A percentile compares a stretch with the other conserved stretches of the same genome.
phyloP scores from a whole-genome alignment of 2,797 vertebrate genomes.

The Sebastes hopkinsi region DNA sequence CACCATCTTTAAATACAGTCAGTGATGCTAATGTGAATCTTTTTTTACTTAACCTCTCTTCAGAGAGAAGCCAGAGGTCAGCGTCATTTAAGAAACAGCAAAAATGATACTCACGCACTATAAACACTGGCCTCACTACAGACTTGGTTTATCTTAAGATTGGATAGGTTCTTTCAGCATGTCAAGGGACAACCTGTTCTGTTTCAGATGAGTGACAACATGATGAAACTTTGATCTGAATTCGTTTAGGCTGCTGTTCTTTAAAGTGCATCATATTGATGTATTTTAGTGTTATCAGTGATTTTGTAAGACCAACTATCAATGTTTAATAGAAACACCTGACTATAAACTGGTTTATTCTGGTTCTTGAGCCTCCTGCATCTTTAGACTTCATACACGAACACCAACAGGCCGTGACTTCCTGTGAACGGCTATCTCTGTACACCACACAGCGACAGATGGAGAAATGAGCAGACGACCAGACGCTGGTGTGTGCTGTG shows the following conservation, averaged over 20 bases:
- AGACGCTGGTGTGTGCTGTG: neutral
- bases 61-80: neutral
- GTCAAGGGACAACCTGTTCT: neutral
- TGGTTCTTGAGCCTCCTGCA: neutral
- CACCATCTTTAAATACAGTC: neutral
- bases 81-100: neutral
- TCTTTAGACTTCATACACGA: neutral
- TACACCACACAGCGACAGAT: conserved; percentile 28
- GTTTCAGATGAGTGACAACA: neutral
- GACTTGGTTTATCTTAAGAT: neutral
- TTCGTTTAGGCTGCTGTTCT: neutral
- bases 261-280: neutral
- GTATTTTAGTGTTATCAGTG: neutral
- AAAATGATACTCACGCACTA: neutral
- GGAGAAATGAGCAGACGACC: conserved; percentile 37
- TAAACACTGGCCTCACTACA: too few relatives aligned
- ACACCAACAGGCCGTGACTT: conserved; percentile 17
- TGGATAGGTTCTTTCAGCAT: neutral
- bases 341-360: conserved; percentile 4
- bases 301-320: neutral
- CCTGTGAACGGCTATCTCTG: conserved; percentile 11
- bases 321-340: neutral
- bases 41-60: neutral
- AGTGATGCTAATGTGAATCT: neutral
- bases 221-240: neutral